Conservation (phyloP, 2,113 vertebrate species). For the rat (Rattus norvegicus) region DNA sequence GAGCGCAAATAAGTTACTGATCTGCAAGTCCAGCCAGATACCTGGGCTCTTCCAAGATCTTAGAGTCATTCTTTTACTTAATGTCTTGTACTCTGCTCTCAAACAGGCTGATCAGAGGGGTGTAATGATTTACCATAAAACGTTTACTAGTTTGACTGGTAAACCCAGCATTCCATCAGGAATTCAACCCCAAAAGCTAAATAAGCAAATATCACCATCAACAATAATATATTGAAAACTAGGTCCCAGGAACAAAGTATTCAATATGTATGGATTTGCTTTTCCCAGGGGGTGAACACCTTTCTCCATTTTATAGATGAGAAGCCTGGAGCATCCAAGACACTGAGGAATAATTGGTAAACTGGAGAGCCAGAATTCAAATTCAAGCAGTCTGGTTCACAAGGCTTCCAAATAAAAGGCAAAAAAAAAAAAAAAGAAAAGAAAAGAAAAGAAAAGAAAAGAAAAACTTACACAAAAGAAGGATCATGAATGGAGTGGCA, state of each 20-base stretch:
- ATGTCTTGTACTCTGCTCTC: background rate
- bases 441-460: too few relatives aligned
- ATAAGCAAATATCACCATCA: background rate
- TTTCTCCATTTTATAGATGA: background rate
- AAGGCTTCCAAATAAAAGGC: background rate
- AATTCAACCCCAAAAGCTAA: background rate
- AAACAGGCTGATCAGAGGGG: background rate
- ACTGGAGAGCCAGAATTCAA: conserved; percentile 8
- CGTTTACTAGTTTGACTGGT: background rate
- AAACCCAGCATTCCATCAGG: background rate
- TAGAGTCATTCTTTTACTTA: background rate
- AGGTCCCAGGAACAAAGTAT: background rate
- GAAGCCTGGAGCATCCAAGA: background rate
- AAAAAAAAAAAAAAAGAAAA: background rate
- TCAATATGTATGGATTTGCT: background rate
- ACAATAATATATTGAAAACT: background rate
- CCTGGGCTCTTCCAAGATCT: background rate
- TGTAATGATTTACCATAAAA: conserved; percentile 54
- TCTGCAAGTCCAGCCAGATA: background rate
- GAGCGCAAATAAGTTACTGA: conserved; percentile 35
- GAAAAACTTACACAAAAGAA: background rate
- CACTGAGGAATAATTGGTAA: background rate
- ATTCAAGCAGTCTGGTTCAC: background rate
- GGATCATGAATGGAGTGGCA: background rate
- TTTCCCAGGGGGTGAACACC: background rate